phyloP scores from a whole-genome alignment of 2,113 vertebrate species.

The Phyllopteryx taeniolatus region DNA sequence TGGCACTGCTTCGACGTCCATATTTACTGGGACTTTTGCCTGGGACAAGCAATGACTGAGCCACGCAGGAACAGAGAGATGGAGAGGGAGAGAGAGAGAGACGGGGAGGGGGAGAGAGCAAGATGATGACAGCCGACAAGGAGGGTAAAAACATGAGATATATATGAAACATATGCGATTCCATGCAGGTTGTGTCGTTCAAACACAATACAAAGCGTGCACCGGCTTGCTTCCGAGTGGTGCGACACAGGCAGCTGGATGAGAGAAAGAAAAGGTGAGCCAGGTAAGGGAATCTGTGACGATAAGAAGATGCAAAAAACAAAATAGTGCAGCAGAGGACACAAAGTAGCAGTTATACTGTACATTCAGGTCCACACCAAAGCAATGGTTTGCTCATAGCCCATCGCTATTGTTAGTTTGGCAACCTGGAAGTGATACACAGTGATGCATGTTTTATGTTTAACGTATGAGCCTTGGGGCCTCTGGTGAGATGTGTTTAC shows the following conservation, averaged over 20 bases:
- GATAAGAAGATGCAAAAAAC: slow-evolving; percentile 34
- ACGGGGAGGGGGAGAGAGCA: slow-evolving; percentile 26
- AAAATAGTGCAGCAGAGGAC: slow-evolving; percentile 20
- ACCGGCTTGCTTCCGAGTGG: slow-evolving; percentile 36
- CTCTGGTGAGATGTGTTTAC: too few relatives aligned
- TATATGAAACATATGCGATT: slow-evolving; percentile 60
- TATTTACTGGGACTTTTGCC: slow-evolving; percentile 94
- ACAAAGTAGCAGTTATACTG: slow-evolving; percentile 14
- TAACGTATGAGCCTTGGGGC: too few relatives aligned
- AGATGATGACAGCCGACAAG: slow-evolving; percentile 31
- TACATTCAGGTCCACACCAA: slow-evolving; percentile 19
- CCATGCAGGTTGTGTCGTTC: slow-evolving; percentile 66
- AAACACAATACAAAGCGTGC: slow-evolving; percentile 51
- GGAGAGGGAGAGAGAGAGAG: slow-evolving; percentile 26
- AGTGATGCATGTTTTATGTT: not conserved
- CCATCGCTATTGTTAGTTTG: not conserved
- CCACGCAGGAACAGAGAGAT: slow-evolving; percentile 49
- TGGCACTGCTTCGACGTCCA: slow-evolving; percentile 98
- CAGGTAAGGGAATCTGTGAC: slow-evolving; percentile 48
- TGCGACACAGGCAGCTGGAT: slow-evolving; percentile 53
- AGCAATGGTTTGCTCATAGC: not conserved
- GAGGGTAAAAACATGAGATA: slow-evolving; percentile 39
- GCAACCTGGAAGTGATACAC: not conserved
- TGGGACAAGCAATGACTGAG: slow-evolving; percentile 96
- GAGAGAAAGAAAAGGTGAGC: slow-evolving; percentile 44